Conservation (phyloP, 2,113 vertebrate species). For the Heterotilapia buettikoferi region DNA sequence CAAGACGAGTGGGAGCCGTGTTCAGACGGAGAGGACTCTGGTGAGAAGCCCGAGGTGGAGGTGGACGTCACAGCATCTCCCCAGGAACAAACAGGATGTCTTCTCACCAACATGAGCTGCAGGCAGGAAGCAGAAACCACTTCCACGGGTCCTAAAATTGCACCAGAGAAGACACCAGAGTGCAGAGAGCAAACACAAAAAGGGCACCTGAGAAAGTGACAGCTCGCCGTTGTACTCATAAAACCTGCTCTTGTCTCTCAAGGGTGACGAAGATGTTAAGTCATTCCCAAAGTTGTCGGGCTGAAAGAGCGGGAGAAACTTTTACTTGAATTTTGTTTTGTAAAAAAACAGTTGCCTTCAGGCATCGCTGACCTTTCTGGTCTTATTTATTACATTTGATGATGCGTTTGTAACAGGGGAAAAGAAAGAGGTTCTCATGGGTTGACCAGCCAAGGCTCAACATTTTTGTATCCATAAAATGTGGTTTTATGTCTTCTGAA, state of each 20-base stretch:
- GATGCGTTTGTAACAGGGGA: constrained; percentile 12
- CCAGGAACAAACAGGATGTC: background rate
- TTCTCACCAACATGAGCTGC: background rate
- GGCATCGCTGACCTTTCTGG: constrained; percentile 8
- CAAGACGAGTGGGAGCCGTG: constrained; percentile 76
- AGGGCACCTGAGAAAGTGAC: constrained; percentile 31
- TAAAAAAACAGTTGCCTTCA: constrained; percentile 32
- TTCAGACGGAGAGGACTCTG: constrained; percentile 59
- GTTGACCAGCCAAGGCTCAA: constrained; percentile 34
- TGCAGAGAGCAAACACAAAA: constrained; percentile 1
- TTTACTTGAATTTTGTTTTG: constrained; percentile 70
- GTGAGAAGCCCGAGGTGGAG: constrained; percentile 6
- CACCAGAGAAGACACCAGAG: background rate
- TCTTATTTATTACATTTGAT: constrained; percentile 82
- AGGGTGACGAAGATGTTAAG: background rate
- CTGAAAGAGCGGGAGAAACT: background rate
- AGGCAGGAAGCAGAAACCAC: background rate
- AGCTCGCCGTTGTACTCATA: background rate
- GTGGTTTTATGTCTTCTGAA: constrained; percentile 49
- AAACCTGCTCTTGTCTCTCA: background rate
- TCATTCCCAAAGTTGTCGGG: background rate
- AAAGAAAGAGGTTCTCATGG: constrained; percentile 31
- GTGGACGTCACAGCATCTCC: background rate
- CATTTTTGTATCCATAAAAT: constrained; percentile 57
- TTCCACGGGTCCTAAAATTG: background rate